Percentiles rank a stretch among this genome's conserved stretches.
Evolutionary conservation across 2,888 invertebrate species (phyloP).

Genomic region (Tetanocera ferruginea): DNA sequence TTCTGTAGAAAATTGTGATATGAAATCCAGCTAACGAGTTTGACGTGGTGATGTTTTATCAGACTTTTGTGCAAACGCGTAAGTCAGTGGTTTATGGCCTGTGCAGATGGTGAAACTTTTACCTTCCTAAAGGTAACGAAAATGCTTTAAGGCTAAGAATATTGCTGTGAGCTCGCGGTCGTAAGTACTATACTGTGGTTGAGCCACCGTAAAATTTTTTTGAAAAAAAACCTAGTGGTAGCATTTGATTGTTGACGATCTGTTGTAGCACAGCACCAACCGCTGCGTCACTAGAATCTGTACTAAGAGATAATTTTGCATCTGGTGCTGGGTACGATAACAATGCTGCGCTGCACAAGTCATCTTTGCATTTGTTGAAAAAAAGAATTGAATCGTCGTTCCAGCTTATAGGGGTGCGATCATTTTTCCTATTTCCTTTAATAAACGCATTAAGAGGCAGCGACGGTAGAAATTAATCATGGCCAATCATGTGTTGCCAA

Average conservation of each 20-base stretch:
- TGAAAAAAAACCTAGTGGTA: slow-evolving; percentile 16
- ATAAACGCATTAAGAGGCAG: slow-evolving; percentile 42
- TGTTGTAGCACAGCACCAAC: slow-evolving; percentile 4
- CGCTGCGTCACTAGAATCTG: slow-evolving; percentile 7
- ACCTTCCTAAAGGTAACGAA: neutral
- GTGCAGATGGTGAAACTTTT: slow-evolving; percentile 3
- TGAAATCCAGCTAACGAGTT: slow-evolving; percentile 22
- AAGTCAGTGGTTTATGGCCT: slow-evolving; percentile 31
- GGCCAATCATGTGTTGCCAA: slow-evolving; percentile 39
- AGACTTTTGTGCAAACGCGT: slow-evolving; percentile 20
- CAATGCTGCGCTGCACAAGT: neutral
- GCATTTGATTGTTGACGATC: neutral
- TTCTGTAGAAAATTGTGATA: slow-evolving; percentile 14
- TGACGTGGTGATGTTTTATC: slow-evolving; percentile 32
- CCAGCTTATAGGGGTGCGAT: slow-evolving; percentile 36
- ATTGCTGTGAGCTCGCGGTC: slow-evolving; percentile 14
- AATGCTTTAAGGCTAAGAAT: neutral
- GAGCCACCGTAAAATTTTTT: slow-evolving; percentile 3
- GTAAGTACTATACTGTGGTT: slow-evolving; percentile 25
- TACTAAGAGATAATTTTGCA: neutral
- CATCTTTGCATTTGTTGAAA: slow-evolving; percentile 22
- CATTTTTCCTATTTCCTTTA: slow-evolving; percentile 36
- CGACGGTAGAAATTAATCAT: slow-evolving; percentile 59
- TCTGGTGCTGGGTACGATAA: neutral
- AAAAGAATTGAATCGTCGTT: slow-evolving; percentile 21